Percentiles rank a stretch among this genome's conserved stretches.
These are phyloP conservation scores for Protaetia brevitarsis DNA, from an alignment of 1,140 invertebrate genomes.

Conservation along the genomic window DNA sequence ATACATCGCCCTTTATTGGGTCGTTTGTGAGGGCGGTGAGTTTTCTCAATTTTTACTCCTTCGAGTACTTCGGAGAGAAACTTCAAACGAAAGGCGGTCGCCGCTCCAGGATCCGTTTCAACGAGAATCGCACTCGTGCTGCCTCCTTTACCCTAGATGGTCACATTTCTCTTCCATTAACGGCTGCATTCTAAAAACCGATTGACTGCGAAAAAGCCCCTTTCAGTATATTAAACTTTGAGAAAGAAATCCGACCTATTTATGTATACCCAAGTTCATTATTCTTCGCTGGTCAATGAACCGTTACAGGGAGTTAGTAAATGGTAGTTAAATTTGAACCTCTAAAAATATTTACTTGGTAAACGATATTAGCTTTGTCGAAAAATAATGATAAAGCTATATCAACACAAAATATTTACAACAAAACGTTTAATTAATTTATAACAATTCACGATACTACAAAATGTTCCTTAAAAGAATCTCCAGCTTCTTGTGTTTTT, in stretches of 20 bases:
- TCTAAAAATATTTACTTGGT: too few species aligned
- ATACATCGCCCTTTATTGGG: conserved; percentile 5
- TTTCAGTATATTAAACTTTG: conserved; percentile 14
- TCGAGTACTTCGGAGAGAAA: neutral
- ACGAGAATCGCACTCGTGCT: conserved; percentile 2
- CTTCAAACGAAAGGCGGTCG: conserved; percentile 3
- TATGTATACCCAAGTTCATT: neutral
- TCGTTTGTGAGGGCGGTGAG: neutral
- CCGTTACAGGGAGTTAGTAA: too few species aligned
- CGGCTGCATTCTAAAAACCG: conserved; percentile 20
- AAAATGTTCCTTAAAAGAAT: too few species aligned
- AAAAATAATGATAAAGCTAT: too few species aligned
- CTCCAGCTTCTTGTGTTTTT: too few species aligned
- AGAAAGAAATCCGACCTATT: neutral
- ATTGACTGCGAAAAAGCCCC: conserved; percentile 2
- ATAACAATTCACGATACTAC: too few species aligned
- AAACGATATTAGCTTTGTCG: too few species aligned
- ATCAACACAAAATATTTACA: too few species aligned
- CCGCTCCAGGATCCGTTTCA: conserved; percentile 20
- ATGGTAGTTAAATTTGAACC: too few species aligned
- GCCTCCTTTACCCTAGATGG: conserved; percentile 4
- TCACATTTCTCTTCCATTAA: conserved; percentile 32
- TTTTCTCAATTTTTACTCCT: neutral
- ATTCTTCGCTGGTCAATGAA: too few species aligned
- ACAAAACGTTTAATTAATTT: too few species aligned